Percentiles rank a stretch among this genome's conserved stretches.
Conservation (phyloP, 2,797 vertebrate genomes). For the Scyliorhinus canicula region DNA sequence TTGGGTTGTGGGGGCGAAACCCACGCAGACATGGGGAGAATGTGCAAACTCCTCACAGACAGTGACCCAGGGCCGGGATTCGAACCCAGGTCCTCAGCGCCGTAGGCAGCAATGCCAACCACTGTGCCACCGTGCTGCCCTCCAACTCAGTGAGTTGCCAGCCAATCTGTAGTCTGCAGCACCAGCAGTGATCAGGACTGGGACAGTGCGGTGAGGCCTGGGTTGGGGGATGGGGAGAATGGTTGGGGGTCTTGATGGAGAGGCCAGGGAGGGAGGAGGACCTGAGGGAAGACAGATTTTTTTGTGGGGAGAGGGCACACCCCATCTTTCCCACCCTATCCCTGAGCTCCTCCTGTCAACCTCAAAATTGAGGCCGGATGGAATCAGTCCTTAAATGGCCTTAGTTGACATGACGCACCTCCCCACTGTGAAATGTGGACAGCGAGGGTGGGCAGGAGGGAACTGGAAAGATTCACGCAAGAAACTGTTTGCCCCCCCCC, state of each 20-base stretch:
- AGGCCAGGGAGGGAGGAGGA: background rate
- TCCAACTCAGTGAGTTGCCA: background rate
- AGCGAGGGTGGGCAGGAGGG: too few species aligned
- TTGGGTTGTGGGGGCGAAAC: too few species aligned
- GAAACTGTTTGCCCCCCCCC: too few species aligned
- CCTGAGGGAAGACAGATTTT: background rate
- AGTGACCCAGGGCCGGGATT: too few species aligned
- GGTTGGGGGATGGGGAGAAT: background rate
- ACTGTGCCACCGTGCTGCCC: too few species aligned
- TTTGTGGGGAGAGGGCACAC: background rate
- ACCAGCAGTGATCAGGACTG: background rate
- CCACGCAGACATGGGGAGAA: too few species aligned
- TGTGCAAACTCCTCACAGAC: too few species aligned
- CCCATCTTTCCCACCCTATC: too few species aligned
- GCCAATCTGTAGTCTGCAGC: background rate
- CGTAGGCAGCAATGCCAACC: too few species aligned
- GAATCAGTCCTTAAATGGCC: background rate
- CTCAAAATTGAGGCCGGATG: background rate
- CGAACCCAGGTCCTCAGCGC: too few species aligned
- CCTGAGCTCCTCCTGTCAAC: background rate
- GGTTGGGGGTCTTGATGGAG: too few species aligned
- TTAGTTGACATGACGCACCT: background rate
- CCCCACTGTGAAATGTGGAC: background rate
- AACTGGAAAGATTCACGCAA: too few species aligned
- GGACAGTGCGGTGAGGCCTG: background rate